Conservation (phyloP, 2,888 invertebrate species). For the Clostera curtula region DNA sequence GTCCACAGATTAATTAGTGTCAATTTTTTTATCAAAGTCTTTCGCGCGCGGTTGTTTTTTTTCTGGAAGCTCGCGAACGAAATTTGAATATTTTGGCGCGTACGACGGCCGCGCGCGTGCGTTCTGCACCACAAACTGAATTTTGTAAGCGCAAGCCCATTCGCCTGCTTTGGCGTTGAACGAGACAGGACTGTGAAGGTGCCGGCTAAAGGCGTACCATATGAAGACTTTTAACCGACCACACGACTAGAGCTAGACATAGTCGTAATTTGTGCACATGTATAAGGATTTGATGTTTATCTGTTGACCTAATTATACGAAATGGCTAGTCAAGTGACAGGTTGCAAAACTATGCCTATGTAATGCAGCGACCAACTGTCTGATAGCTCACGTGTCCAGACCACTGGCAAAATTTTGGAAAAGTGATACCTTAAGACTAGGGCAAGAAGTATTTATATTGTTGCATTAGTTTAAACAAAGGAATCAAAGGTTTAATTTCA, state of each 20-base stretch:
- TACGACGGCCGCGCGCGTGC: slow-evolving; percentile 64
- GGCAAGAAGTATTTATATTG: too few species aligned
- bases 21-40: slow-evolving; percentile 16
- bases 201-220: slow-evolving; percentile 39
- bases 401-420: too few species aligned
- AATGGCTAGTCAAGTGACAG: too few species aligned
- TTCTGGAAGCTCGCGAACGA: slow-evolving; percentile 41
- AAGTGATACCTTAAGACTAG: too few species aligned
- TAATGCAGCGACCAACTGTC: too few species aligned
- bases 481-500: too few species aligned
- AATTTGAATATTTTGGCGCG: slow-evolving; percentile 63
- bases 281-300: too few species aligned
- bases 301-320: too few species aligned
- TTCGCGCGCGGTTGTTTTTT: slow-evolving; percentile 24
- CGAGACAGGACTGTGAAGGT: slow-evolving; percentile 58
- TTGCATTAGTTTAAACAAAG: too few species aligned
- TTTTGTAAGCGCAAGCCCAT: slow-evolving; percentile 63
- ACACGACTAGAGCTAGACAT: slow-evolving; percentile 9
- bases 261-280: too few species aligned
- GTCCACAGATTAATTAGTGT: slow-evolving; percentile 23
- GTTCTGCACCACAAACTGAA: slow-evolving; percentile 65
- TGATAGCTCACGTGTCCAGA: too few species aligned
- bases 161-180: slow-evolving; percentile 52
- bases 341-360: too few species aligned
- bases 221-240: slow-evolving; percentile 24